These are phyloP conservation scores for Phrynosoma platyrhinos DNA, from an alignment of 2,113 vertebrate species.

Conservation along the genomic window DNA sequence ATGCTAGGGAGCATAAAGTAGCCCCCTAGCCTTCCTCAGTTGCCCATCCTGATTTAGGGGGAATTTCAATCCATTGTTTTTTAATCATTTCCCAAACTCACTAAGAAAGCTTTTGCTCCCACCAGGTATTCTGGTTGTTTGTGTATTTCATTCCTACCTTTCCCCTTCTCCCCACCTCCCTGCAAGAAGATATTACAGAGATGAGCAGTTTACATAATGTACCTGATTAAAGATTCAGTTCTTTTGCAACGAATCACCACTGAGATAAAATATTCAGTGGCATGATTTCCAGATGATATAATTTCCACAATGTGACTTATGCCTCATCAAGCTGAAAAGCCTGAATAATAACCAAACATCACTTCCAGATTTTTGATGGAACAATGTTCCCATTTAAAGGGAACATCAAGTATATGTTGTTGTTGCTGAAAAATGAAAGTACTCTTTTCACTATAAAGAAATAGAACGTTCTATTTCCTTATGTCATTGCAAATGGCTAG, in stretches of 20 bases:
- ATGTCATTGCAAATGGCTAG: not conserved
- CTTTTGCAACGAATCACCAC: constrained; percentile 65
- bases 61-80: not conserved
- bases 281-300: constrained; percentile 69
- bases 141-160: constrained; percentile 42
- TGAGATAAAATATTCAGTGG: constrained; percentile 72
- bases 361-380: constrained; percentile 64
- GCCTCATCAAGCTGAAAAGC: constrained; percentile 69
- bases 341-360: constrained; percentile 71
- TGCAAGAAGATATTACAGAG: constrained; percentile 41
- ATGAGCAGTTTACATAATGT: constrained; percentile 52
- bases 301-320: constrained; percentile 65
- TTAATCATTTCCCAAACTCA: not conserved
- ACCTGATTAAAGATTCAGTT: constrained; percentile 67
- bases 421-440: constrained; percentile 47
- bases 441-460: constrained; percentile 44
- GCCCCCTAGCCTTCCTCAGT: no score
- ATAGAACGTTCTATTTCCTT: not conserved
- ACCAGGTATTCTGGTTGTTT: constrained; percentile 15
- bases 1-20: no score
- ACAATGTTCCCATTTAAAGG: constrained; percentile 50
- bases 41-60: not conserved
- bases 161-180: constrained; percentile 3
- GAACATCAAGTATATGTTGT: constrained; percentile 58
- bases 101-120: not conserved